Base-by-base conservation (phyloP, 2,888 invertebrate genomes). In the Cepaea hortensis region DNA sequence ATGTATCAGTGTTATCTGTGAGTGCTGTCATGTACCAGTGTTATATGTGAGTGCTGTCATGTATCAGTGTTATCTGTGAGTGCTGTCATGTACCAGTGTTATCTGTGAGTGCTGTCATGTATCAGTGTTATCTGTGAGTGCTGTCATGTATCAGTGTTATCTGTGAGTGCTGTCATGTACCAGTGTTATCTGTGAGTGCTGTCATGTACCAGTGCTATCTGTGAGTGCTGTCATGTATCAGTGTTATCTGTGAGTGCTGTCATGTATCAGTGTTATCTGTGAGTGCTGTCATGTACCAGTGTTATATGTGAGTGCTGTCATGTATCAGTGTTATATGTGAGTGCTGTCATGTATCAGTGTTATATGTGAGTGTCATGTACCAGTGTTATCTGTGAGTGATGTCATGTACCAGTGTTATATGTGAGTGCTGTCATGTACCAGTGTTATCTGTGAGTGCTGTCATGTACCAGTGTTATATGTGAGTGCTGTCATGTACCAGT, bases 221-320 rank as follows among this genome's bases (percentile, higher is more conserved):
- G 55, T 55, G 11, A 11, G 11, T 55, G 11, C 11, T 55, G 55
- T 6, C 55, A 55, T 55, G 11, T 55, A 1, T 35, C 35, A 35
- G 35, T 35, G 35, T n/a, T n/a, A n/a, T n/a, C n/a, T n/a, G 89
- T 88, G n/a, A 81, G 79, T 79, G n/a, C 79, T 61, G n/a, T 3
- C 48, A 48, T 7, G 15, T 11, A 68, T 15, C 18, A 11, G 5
- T 15, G 5, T 15, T 6, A 68, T 15, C 68, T 68, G 18, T 20
- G 15, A 18, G n/a, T 68, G 11, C 5, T 68, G 68, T 68, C 18
- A 13, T 50, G 11, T 79, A 55, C 2, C 55, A 9, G 6, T 55
- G 55, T 55, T 11, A 11, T 55, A 0, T 11, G 55, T 55, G 11
- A 11, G 11, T 55, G 11, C 11, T 55, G 55, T 6, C 55, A 55